phyloP scores from a whole-genome alignment of 2,113 vertebrate genomes.

The Engraulis encrasicolus region DNA sequence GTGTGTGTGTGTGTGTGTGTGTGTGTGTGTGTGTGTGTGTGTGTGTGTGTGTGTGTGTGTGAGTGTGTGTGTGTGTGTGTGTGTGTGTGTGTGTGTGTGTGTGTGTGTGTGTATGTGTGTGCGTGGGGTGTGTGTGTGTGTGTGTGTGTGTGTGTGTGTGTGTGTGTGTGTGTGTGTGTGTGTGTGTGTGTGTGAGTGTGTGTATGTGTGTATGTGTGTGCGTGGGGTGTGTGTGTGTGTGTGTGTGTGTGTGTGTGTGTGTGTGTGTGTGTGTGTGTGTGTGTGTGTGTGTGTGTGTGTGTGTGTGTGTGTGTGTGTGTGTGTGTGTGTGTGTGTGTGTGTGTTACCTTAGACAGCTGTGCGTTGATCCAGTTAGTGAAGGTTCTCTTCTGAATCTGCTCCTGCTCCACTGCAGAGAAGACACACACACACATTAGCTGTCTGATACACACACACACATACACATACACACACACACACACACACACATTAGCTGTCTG shows the following conservation, averaged over 20 bases:
- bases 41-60: no score
- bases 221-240: slow-evolving; percentile 18
- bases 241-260: no score
- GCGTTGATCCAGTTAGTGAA: slow-evolving; percentile 98
- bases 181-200: not conserved
- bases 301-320: not conserved
- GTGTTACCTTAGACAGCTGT: slow-evolving; percentile 88
- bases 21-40: no score
- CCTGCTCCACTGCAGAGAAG: slow-evolving; percentile 82
- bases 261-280: no score
- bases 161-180: slow-evolving; percentile 2
- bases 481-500: no score
- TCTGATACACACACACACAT: slow-evolving; percentile 28
- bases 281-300: not conserved
- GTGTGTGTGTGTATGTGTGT: no score
- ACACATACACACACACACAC: not conserved
- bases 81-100: no score
- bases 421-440: slow-evolving; percentile 27
- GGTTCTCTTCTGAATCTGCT: slow-evolving; percentile 93
- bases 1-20: no score
- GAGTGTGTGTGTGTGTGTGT: no score
- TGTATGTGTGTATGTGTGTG: not conserved
- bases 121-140: no score
- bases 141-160: no score
- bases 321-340: not conserved